These are phyloP conservation scores for Anas georgica DNA, from an alignment of 2,797 vertebrate genomes.

Conservation along the genomic window DNA sequence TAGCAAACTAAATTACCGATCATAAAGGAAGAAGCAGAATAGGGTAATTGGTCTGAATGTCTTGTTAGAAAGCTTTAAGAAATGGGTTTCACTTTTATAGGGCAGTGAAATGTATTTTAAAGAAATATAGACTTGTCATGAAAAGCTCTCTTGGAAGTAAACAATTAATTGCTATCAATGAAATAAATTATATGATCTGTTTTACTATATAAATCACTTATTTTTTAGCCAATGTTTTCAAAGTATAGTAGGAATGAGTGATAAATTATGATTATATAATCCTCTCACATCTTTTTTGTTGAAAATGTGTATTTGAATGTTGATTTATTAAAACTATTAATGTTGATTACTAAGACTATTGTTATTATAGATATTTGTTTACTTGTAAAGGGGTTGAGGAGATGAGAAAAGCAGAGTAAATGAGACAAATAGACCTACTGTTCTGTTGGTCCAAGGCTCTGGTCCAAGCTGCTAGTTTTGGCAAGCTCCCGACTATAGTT, in stretches of 20 bases:
- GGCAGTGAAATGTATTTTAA: conserved; percentile 8
- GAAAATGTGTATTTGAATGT: background rate
- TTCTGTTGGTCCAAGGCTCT: conserved; percentile 1
- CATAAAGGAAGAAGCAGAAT: conserved; percentile 24
- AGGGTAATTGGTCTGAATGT: conserved; percentile 29
- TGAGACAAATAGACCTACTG: background rate
- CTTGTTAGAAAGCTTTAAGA: conserved; percentile 19
- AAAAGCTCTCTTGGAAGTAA: background rate
- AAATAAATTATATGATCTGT: background rate
- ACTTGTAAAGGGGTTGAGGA: background rate
- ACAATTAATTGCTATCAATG: background rate
- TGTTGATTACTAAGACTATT: background rate
- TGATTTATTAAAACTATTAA: background rate
- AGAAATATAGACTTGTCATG: background rate
- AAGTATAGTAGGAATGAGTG: background rate
- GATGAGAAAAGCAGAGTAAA: background rate
- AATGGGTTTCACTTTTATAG: conserved; percentile 12
- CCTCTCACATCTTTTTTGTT: background rate
- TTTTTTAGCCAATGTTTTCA: background rate
- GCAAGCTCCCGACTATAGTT: background rate
- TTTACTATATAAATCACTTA: background rate
- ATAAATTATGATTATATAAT: conserved; percentile 7
- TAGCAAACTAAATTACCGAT: conserved; percentile 15
- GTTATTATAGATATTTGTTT: background rate
- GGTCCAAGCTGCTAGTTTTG: conserved; percentile 28